Evolutionary conservation across 2,888 invertebrate species (phyloP).

Genomic region (Dasypogon diadema): DNA sequence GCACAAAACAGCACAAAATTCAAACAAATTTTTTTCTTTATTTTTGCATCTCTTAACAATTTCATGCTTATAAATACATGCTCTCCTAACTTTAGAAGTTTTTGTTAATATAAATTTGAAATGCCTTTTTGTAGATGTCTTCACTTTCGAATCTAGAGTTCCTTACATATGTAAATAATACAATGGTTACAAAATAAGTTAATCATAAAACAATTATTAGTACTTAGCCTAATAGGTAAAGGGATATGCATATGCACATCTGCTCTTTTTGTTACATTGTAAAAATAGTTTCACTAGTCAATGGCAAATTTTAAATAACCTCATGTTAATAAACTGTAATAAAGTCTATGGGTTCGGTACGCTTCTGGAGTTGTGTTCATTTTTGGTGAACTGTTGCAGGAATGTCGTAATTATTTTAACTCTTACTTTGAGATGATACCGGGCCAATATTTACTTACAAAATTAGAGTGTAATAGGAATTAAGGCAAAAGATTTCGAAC

Average conservation of each 20-base stretch:
- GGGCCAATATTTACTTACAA: too few relatives aligned
- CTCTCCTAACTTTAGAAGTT: conserved; percentile 42
- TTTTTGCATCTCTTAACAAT: conserved; percentile 52
- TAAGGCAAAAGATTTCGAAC: too few relatives aligned
- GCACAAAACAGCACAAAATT: conserved; percentile 50
- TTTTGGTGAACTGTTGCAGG: conserved; percentile 21
- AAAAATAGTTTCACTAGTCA: conserved; percentile 43
- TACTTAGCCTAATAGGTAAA: conserved; percentile 32
- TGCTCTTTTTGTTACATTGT: conserved; percentile 6
- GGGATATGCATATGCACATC: conserved; percentile 23
- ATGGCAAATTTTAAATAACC: conserved; percentile 19
- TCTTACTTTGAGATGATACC: too few relatives aligned
- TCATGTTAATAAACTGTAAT: conserved; percentile 50
- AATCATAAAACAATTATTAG: conserved; percentile 51
- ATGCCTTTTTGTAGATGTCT: conserved; percentile 19
- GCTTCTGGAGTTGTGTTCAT: too few relatives aligned
- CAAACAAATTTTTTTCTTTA: conserved; percentile 52
- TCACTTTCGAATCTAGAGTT: conserved; percentile 18
- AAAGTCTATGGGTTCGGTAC: too few relatives aligned
- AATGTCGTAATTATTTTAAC: neutral
- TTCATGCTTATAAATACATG: conserved; percentile 56
- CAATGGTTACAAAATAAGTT: conserved; percentile 54
- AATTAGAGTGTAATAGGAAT: too few relatives aligned
- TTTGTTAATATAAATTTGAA: conserved; percentile 42
- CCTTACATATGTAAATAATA: conserved; percentile 48